A percentile compares a stretch with the other conserved stretches of the same genome.
Evolutionary conservation across 2,797 vertebrate species (phyloP).

Genomic region (Sylvia borin): DNA sequence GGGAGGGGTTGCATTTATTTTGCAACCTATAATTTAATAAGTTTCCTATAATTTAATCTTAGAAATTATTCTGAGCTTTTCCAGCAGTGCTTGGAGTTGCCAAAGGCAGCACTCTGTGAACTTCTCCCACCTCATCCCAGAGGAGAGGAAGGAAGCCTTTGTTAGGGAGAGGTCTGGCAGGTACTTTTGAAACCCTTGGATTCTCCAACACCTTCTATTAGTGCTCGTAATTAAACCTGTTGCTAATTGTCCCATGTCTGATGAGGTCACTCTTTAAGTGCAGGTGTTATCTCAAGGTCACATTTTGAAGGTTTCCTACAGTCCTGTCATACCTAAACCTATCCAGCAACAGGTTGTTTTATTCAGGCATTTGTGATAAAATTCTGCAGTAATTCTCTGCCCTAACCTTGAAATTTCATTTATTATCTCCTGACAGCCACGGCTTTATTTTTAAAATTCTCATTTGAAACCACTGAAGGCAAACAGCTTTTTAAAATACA

Average conservation of each 20-base stretch:
- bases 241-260: not conserved
- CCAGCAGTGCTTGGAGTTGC: not conserved
- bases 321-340: not conserved
- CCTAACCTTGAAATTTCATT: not conserved
- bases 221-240: not conserved
- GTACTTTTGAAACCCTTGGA: not conserved
- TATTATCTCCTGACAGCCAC: not conserved
- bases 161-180: not conserved
- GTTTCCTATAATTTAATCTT: not conserved
- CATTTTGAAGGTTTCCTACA: not conserved
- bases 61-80: not conserved
- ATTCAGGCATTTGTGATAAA: not conserved
- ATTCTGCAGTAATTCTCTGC: not conserved
- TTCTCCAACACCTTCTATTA: not conserved
- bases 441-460: not conserved
- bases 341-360: not conserved
- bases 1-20: not conserved
- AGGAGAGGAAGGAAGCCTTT: not conserved
- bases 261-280: not conserved
- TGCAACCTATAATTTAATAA: not conserved
- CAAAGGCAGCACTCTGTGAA: not conserved
- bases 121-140: not conserved
- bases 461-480: not conserved
- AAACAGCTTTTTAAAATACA: slow-evolving; percentile 16
- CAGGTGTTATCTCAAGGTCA: not conserved